These are phyloP conservation scores for Agapornis roseicollis DNA, from an alignment of 2,113 vertebrate genomes.

Conservation along the genomic window DNA sequence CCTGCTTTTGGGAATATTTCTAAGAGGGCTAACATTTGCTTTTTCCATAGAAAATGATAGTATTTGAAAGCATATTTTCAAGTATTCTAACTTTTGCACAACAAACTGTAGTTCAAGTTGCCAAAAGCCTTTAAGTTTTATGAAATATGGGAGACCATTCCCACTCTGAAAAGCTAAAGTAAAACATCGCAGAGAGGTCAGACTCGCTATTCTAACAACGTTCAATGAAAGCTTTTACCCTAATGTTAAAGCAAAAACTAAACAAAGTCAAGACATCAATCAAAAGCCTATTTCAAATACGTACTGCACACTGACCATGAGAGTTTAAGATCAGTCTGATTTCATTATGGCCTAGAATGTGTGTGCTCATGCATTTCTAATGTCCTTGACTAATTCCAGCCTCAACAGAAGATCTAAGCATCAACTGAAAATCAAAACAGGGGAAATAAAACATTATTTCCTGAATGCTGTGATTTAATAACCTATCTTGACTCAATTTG, in stretches of 20 bases:
- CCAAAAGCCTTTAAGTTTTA: conserved; percentile 11
- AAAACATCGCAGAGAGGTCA: background rate
- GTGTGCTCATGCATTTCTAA: background rate
- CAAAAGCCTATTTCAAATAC: background rate
- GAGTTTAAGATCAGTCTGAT: background rate
- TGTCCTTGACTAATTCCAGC: conserved; percentile 15
- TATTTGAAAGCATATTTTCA: background rate
- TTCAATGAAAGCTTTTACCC: background rate
- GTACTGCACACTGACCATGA: background rate
- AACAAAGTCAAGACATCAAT: background rate
- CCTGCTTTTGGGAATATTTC: background rate
- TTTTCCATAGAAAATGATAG: background rate
- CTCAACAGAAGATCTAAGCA: background rate
- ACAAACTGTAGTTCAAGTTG: conserved; percentile 1
- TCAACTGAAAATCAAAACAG: background rate
- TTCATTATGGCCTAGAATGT: background rate
- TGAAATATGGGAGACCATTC: background rate
- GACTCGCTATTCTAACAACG: background rate
- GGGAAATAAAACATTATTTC: background rate
- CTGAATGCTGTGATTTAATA: background rate
- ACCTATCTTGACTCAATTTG: background rate
- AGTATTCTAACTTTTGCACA: background rate
- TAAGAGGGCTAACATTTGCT: background rate
- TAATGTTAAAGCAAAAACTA: background rate
- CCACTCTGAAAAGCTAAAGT: background rate